Conservation (phyloP, 2,113 vertebrate species). For the Chaetodon trifascialis region DNA sequence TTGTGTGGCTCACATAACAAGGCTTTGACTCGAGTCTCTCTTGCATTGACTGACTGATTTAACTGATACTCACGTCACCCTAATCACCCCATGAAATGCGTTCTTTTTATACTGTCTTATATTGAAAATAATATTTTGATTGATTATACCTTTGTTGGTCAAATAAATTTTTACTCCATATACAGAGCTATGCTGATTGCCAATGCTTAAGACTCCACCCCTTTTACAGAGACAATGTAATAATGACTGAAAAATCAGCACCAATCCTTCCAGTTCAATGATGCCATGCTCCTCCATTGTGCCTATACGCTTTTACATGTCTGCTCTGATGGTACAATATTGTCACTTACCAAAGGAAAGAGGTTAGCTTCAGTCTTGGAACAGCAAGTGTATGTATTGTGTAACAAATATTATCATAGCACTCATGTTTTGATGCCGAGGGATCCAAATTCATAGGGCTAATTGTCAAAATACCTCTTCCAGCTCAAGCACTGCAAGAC, state of each 20-base stretch:
- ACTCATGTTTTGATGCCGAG: slow-evolving; percentile 73
- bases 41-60: neutral
- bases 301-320: neutral
- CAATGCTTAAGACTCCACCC: neutral
- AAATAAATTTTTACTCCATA: neutral
- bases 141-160: neutral
- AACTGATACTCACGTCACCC: neutral
- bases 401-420: slow-evolving; percentile 73
- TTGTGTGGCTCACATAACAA: neutral
- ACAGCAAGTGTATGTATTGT: slow-evolving; percentile 51
- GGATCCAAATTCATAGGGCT: slow-evolving; percentile 76
- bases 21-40: neutral
- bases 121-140: neutral
- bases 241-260: neutral
- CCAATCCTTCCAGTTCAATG: neutral
- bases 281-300: neutral
- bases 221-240: neutral
- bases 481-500: slow-evolving; percentile 70
- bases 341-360: slow-evolving; percentile 44
- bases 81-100: too few species aligned
- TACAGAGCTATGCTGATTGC: neutral
- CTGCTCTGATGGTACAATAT: slow-evolving; percentile 1
- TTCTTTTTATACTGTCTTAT: neutral
- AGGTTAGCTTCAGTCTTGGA: slow-evolving; percentile 15
- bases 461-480: slow-evolving; percentile 82